A percentile compares a stretch with the other conserved stretches of the same genome.
Conservation (phyloP, 2,888 invertebrate species). For the Emmelina monodactyla region DNA sequence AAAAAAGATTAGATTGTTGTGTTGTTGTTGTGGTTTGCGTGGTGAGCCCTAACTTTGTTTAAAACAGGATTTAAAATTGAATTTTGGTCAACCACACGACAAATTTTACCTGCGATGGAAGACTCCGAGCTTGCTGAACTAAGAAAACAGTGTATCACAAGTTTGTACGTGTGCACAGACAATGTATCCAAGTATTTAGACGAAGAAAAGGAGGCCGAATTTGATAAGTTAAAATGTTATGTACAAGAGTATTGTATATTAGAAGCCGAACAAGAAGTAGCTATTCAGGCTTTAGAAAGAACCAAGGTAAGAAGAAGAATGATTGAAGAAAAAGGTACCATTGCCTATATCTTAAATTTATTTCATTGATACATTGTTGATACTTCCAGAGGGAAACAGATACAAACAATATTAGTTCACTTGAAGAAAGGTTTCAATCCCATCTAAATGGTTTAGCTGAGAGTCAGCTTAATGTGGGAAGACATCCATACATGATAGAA, state of each 20-base stretch:
- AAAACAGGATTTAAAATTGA: too few species aligned
- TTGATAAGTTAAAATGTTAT: conserved; percentile 30
- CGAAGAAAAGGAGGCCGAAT: conserved; percentile 34
- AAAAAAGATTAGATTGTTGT: too few species aligned
- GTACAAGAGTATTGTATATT: conserved; percentile 39
- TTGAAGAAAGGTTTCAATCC: conserved; percentile 31
- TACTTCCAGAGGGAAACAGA: conserved; percentile 35
- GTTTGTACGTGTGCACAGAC: conserved; percentile 40
- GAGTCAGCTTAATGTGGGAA: conserved; percentile 25
- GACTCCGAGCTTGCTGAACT: conserved; percentile 35
- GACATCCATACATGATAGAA: conserved; percentile 40
- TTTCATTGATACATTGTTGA: not conserved
- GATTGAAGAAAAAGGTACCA: too few species aligned
- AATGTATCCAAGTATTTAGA: conserved; percentile 47
- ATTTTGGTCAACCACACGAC: too few species aligned
- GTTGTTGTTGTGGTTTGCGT: too few species aligned
- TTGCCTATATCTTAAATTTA: too few species aligned
- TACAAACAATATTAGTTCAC: conserved; percentile 27
- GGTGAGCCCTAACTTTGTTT: too few species aligned
- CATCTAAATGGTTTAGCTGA: conserved; percentile 29
- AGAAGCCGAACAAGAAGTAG: conserved; percentile 39
- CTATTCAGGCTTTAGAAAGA: conserved; percentile 36
- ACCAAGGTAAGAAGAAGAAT: too few species aligned
- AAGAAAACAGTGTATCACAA: conserved; percentile 43
- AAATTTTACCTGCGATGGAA: too few species aligned